Percentiles rank a stretch among this genome's conserved stretches.
phyloP scores from a whole-genome alignment of 2,888 invertebrate species.

The Leptinotarsa juncta region DNA sequence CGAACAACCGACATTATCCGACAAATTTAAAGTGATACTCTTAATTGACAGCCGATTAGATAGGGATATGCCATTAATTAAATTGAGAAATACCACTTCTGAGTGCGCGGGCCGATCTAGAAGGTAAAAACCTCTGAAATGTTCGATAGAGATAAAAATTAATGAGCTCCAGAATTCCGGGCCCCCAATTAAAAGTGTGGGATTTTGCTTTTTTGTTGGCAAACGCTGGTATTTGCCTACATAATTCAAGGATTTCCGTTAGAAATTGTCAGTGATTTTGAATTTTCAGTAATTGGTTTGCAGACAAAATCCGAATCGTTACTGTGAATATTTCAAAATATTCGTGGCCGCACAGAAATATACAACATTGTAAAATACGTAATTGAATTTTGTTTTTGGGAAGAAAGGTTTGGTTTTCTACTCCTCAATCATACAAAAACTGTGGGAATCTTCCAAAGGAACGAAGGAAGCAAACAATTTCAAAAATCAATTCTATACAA shows the following conservation, averaged over 20 bases:
- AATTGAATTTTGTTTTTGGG: no score
- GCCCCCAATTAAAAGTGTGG: conserved; percentile 58
- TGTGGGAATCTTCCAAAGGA: no score
- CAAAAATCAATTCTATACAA: no score
- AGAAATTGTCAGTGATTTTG: conserved; percentile 15
- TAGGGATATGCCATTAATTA: conserved; percentile 59
- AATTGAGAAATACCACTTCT: conserved; percentile 48
- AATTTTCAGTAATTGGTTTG: conserved; percentile 20
- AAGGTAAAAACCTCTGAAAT: conserved; percentile 53
- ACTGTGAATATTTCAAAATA: no score
- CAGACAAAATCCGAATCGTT: no score
- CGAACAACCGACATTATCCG: conserved; percentile 32
- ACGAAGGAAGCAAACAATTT: no score
- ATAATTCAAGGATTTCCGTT: conserved; percentile 24
- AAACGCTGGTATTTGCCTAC: conserved; percentile 22
- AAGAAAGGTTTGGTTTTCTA: no score
- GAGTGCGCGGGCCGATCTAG: conserved; percentile 38
- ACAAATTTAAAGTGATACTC: conserved; percentile 58
- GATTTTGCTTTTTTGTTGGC: conserved; percentile 42
- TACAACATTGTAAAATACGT: no score
- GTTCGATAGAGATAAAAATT: conserved; percentile 59
- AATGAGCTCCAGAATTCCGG: conserved; percentile 58
- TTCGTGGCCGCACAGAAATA: no score
- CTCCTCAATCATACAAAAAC: no score
- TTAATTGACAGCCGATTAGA: conserved; percentile 65